phyloP scores from a whole-genome alignment of 2,888 invertebrate species.

The Liodrosophila aerea region DNA sequence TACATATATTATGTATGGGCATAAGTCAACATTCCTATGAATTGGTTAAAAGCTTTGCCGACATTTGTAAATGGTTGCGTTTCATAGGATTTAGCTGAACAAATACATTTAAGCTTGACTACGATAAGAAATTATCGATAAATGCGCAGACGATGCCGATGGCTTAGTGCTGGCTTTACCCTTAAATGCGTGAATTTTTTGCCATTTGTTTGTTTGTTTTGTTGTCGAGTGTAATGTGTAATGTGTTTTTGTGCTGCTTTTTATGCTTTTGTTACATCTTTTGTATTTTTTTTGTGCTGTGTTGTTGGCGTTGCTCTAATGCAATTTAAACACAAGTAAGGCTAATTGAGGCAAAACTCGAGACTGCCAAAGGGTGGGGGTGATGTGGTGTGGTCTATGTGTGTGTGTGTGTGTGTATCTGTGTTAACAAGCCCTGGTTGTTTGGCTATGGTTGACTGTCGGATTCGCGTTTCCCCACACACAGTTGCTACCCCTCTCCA shows the following conservation, averaged over 20 bases:
- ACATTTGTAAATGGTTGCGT: slow-evolving; percentile 56
- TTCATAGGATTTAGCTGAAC: slow-evolving; percentile 44
- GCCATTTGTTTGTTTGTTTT: slow-evolving; percentile 1
- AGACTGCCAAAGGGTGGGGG: slow-evolving; percentile 2
- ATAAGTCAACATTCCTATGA: slow-evolving; percentile 28
- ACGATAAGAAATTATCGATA: slow-evolving; percentile 66
- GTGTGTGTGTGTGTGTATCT: slow-evolving; percentile 32
- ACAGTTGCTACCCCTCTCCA: slow-evolving; percentile 5
- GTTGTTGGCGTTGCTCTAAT: slow-evolving; percentile 45
- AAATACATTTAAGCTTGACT: slow-evolving; percentile 55
- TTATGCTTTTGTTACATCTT: not conserved
- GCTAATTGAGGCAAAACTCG: slow-evolving; percentile 60
- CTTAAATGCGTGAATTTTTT: slow-evolving; percentile 55
- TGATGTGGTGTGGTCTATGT: slow-evolving; percentile 27
- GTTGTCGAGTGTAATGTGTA: slow-evolving; percentile 18
- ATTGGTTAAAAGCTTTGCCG: slow-evolving; percentile 29
- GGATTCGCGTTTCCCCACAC: slow-evolving; percentile 31
- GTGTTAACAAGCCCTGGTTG: slow-evolving; percentile 66
- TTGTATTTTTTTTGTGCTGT: slow-evolving; percentile 30
- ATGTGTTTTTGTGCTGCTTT: slow-evolving; percentile 17
- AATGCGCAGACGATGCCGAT: slow-evolving; percentile 48
- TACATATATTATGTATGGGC: not conserved
- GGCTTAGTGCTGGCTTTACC: slow-evolving; percentile 55
- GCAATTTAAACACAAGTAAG: slow-evolving; percentile 73
- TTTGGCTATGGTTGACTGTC: slow-evolving; percentile 67